Conservation (phyloP, 2,888 invertebrate genomes). For the Drosophila differens region DNA sequence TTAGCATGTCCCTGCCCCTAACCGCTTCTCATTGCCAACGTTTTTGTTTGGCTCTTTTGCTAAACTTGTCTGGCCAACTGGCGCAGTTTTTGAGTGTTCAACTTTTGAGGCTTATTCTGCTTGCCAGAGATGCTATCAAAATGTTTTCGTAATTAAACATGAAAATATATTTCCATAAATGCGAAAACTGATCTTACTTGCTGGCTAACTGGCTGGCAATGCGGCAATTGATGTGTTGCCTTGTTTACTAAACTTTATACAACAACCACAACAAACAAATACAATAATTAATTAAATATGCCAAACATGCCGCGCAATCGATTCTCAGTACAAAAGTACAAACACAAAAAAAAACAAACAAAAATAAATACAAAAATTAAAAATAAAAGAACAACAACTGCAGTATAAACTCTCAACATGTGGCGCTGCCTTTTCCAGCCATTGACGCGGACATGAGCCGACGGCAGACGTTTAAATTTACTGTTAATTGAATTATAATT, state of each 20-base stretch:
- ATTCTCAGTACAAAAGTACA: constrained; percentile 21
- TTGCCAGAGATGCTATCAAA: constrained; percentile 35
- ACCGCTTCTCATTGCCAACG: neutral
- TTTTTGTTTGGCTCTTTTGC: constrained; percentile 11
- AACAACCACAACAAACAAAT: constrained; percentile 1
- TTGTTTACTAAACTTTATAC: constrained; percentile 51
- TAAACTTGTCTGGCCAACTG: constrained; percentile 41
- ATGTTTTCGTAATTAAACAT: constrained; percentile 71
- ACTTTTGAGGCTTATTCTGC: constrained; percentile 56
- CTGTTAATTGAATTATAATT: constrained; percentile 78
- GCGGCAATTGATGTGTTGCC: constrained; percentile 23
- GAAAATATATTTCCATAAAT: constrained; percentile 73
- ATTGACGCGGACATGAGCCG: constrained; percentile 5
- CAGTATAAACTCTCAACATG: constrained; percentile 52
- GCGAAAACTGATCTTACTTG: constrained; percentile 18
- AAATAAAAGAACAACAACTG: neutral
- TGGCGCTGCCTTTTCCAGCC: constrained; percentile 44
- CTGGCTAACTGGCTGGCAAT: constrained; percentile 7
- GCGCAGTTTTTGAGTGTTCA: constrained; percentile 16
- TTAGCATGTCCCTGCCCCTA: constrained; percentile 41
- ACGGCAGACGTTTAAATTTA: constrained; percentile 50
- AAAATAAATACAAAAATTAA: neutral
- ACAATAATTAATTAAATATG: constrained; percentile 76
- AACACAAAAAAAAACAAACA: neutral
- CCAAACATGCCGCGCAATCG: constrained; percentile 59